These are phyloP conservation scores for Caenorhabditis tropicalis DNA, from an alignment of 1,140 invertebrate species.

Conservation along the genomic window DNA sequence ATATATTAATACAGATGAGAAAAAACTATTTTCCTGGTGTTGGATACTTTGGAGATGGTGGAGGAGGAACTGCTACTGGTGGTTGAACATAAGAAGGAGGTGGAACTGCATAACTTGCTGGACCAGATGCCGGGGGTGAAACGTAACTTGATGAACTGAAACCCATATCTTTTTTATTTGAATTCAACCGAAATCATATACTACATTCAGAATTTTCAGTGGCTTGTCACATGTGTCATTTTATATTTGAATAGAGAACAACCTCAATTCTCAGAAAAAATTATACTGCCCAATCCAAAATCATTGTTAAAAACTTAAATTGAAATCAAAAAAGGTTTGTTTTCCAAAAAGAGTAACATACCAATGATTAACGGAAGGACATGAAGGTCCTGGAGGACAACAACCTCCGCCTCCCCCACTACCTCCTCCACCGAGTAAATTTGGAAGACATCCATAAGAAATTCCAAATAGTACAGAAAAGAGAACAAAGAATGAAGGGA, in stretches of 20 bases:
- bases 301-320: too few relatives aligned
- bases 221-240: too few relatives aligned
- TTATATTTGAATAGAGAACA: too few relatives aligned
- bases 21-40: background rate
- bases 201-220: too few relatives aligned
- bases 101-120: background rate
- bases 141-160: background rate
- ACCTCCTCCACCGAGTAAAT: background rate
- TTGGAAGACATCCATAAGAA: background rate
- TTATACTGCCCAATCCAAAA: too few relatives aligned
- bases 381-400: background rate
- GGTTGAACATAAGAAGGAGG: constrained; percentile 11
- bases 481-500: background rate
- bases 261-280: too few relatives aligned
- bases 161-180: too few relatives aligned
- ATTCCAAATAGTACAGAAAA: background rate
- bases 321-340: too few relatives aligned
- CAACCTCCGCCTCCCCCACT: background rate
- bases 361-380: background rate
- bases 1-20: too few relatives aligned
- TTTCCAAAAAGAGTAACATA: background rate
- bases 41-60: constrained; percentile 5
- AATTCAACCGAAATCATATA: too few relatives aligned
- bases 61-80: background rate
- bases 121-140: background rate